Percentiles rank a stretch among this genome's conserved stretches.
phyloP scores from a whole-genome alignment of 2,888 invertebrate species.

The Ellobium chinense region DNA sequence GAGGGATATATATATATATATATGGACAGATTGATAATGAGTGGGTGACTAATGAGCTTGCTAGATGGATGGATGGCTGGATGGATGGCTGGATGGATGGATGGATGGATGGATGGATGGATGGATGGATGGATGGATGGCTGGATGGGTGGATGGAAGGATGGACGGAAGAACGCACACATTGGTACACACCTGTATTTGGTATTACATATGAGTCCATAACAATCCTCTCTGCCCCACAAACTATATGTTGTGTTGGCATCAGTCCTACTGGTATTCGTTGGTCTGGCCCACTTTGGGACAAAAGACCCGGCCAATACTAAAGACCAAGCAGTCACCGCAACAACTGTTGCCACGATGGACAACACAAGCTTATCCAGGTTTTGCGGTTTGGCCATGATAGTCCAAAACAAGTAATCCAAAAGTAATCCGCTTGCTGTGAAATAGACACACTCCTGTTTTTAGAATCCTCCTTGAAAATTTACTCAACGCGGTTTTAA shows the following conservation, averaged over 20 bases:
- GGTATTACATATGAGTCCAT: constrained; percentile 50
- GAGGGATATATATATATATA: neutral
- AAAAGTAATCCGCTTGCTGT: neutral
- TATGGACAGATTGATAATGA: neutral
- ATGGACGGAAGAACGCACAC: no score
- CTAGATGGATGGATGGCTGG: neutral
- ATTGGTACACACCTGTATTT: no score
- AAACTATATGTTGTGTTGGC: constrained; percentile 52
- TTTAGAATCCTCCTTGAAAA: constrained; percentile 19
- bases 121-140: neutral
- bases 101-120: neutral
- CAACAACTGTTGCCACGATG: constrained; percentile 43
- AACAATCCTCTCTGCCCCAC: constrained; percentile 54
- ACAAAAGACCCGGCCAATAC: constrained; percentile 52
- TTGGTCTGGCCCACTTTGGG: constrained; percentile 50
- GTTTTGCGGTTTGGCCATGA: constrained; percentile 43
- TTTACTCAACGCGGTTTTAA: constrained; percentile 18
- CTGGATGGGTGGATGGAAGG: neutral
- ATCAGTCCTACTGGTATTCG: constrained; percentile 41
- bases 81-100: neutral
- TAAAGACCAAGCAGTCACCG: constrained; percentile 41
- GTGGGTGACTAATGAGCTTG: no score
- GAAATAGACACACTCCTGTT: constrained; percentile 7
- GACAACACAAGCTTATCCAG: constrained; percentile 49
- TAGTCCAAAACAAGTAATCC: neutral